Conservation (phyloP, 2,797 vertebrate genomes). For the Xyrichtys novacula region DNA sequence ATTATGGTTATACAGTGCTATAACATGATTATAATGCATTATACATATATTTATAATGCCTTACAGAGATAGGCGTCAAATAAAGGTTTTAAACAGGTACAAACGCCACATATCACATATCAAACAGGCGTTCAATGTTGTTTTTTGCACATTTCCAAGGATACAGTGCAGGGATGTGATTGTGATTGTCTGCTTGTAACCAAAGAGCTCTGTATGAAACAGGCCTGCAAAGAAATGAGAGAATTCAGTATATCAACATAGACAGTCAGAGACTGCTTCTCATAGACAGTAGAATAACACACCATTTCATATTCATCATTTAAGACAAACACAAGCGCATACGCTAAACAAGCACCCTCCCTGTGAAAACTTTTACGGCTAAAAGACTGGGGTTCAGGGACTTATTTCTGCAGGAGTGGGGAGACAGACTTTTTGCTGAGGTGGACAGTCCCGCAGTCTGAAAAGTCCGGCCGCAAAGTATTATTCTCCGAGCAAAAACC, state of each 20-base stretch:
- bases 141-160: too few species aligned
- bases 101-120: neutral
- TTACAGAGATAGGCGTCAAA: too few species aligned
- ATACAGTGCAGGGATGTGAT: neutral
- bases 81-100: too few species aligned
- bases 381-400: conserved; percentile 45
- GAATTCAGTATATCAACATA: conserved; percentile 57
- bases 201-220: conserved; percentile 36
- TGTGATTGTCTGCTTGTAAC: conserved; percentile 8
- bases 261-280: conserved; percentile 47
- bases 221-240: conserved; percentile 50
- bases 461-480: conserved; percentile 55
- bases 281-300: conserved; percentile 71
- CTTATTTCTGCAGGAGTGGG: conserved; percentile 49
- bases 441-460: conserved; percentile 59
- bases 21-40: too few species aligned
- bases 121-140: conserved; percentile 5
- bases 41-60: too few species aligned
- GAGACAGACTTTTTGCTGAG: conserved; percentile 61
- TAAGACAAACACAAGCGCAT: conserved; percentile 65
- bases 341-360: conserved; percentile 57
- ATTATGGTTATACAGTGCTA: too few species aligned
- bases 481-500: conserved; percentile 66
- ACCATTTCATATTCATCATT: conserved; percentile 70
- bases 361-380: conserved; percentile 66